phyloP scores from a whole-genome alignment of 2,113 vertebrate species.

The Acinonyx jubatus region DNA sequence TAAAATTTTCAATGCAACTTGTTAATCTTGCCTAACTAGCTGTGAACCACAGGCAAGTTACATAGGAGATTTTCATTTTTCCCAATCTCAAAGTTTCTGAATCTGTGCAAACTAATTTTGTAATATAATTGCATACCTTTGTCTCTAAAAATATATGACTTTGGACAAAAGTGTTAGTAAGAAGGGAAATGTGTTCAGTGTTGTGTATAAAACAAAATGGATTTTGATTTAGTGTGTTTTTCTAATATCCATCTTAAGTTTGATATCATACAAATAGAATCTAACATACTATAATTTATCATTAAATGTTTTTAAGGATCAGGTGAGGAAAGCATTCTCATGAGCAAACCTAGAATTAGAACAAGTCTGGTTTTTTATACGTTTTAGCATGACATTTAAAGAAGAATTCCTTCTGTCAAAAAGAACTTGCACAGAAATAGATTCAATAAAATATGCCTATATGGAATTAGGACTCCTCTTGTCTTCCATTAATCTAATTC shows the following conservation, averaged over 20 bases:
- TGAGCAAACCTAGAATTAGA: neutral
- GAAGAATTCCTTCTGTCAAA: conserved; percentile 43
- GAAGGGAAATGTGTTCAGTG: neutral
- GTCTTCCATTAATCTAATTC: conserved; percentile 42
- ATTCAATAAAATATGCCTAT: neutral
- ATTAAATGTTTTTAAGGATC: neutral
- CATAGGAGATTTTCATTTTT: neutral
- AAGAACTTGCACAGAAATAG: conserved; percentile 36
- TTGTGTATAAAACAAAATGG: neutral
- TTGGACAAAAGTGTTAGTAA: neutral
- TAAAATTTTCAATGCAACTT: neutral
- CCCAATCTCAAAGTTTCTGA: neutral
- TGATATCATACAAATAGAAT: neutral
- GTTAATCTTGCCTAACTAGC: neutral
- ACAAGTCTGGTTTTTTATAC: neutral
- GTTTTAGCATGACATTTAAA: conserved; percentile 53
- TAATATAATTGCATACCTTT: neutral
- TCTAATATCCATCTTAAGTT: neutral
- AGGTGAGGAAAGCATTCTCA: neutral
- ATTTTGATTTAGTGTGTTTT: neutral
- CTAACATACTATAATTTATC: neutral
- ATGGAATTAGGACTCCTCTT: conserved; percentile 38
- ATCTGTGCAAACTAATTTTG: neutral
- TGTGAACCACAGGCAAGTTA: neutral
- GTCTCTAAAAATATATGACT: neutral